Base-by-base conservation (phyloP, 2,888 invertebrate genomes). In the Cataglyphis rosenhaueri region DNA sequence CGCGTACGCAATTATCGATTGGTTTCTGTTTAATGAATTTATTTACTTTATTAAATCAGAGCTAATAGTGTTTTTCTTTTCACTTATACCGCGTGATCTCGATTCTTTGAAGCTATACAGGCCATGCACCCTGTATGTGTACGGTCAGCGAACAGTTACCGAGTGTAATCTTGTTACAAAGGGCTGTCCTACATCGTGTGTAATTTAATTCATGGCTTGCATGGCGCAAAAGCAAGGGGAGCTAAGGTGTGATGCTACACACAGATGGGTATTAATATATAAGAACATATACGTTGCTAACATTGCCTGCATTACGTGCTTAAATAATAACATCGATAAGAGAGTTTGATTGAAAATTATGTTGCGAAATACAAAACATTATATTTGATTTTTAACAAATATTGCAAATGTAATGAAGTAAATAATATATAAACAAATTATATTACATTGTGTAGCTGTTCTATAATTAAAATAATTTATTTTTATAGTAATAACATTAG, bases 161-260 rank as follows among this genome's bases (percentile, higher is more conserved):
- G 86, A 88, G 88, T 85, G 84, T 84, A 65, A 75, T 59, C 73
- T 74, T 12, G 55, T 64, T 41, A 84, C 87, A 84, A 86, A 87
- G 86, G 68, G 83, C 70, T 48, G 65, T 65, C 73, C 78, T 76
- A 87, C 71, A 87, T 88, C 86, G 86, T 86, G 84, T 87, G 85
- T 88, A 87, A 88, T 88, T 88, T 88, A 83, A 88, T 88, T 88
- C 85, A 79, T 61, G 75, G 82, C 71, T 62, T 83, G 74, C 76
- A 76, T 66, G 66, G 35, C 59, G 57, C 70, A 44, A 78, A 70
- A 59, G 71, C 78, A 44, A 79, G 66, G 35, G 52, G n/a, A n/a
- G 44, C 32, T 57, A 76, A 82, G 75, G 65, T 48, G 76, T 57
- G 25, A 76, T n/a, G 44, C 64, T 21, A 59, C 12, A 65, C 15